Evolutionary conservation across 92 coral and sea anemone genomes (phyloP).

Genomic region (Pocillopora grandis): DNA sequence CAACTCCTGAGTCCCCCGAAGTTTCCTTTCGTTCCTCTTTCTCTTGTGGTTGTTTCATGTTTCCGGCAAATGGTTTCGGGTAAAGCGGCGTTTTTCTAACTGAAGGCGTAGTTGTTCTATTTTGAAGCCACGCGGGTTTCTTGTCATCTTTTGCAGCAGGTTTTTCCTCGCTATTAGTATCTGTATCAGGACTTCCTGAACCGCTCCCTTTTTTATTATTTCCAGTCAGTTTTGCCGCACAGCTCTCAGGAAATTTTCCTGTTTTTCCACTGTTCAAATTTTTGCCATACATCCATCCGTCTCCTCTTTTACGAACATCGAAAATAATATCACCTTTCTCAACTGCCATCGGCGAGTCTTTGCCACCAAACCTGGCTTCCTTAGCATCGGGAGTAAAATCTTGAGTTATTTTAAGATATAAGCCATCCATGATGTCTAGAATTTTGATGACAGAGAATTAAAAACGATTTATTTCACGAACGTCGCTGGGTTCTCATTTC

Average conservation of each 20-base stretch:
- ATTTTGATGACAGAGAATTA: not conserved
- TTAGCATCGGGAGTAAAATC: constrained; percentile 73
- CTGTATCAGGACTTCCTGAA: not conserved
- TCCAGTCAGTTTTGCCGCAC: constrained; percentile 78
- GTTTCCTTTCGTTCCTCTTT: constrained; percentile 59
- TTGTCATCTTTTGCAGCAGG: constrained; percentile 1
- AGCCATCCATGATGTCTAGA: constrained; percentile 66
- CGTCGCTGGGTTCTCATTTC: constrained; percentile 5
- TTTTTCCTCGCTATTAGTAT: constrained; percentile 13
- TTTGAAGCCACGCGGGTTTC: constrained; percentile 47
- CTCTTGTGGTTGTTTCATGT: constrained; percentile 7
- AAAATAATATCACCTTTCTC: constrained; percentile 90
- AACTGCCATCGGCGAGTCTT: constrained; percentile 78
- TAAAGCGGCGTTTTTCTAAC: constrained; percentile 35
- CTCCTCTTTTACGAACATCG: constrained; percentile 80
- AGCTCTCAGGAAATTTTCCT: constrained; percentile 85
- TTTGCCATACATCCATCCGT: constrained; percentile 90
- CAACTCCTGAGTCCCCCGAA: constrained; percentile 77
- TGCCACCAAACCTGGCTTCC: constrained; percentile 71
- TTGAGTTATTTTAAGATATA: constrained; percentile 82
- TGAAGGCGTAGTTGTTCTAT: constrained; percentile 29
- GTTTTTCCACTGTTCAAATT: constrained; percentile 83
- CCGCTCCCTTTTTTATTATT: constrained; percentile 44
- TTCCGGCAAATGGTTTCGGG: constrained; percentile 43
- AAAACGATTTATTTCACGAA: constrained; percentile 9